These are phyloP conservation scores for Netta rufina DNA, from an alignment of 2,797 vertebrate genomes.

Conservation along the genomic window DNA sequence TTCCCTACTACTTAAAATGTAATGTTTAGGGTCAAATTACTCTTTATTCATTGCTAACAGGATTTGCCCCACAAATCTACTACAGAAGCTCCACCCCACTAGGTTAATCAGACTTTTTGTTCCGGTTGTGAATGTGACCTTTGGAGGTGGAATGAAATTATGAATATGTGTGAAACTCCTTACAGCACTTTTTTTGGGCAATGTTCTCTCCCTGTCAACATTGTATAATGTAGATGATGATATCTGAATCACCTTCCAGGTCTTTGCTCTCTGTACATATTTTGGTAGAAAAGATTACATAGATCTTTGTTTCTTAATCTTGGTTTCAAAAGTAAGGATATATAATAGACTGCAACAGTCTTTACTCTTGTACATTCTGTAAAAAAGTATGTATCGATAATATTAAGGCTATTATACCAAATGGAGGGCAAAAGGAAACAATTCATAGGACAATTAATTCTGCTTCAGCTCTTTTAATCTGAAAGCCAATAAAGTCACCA, in stretches of 20 bases:
- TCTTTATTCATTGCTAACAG: neutral
- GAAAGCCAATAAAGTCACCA: neutral
- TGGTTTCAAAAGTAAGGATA: neutral
- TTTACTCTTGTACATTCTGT: neutral
- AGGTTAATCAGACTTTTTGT: neutral
- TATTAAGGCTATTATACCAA: neutral
- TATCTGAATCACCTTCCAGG: neutral
- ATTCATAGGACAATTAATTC: neutral
- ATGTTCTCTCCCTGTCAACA: neutral
- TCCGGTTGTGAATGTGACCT: neutral
- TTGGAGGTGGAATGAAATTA: neutral
- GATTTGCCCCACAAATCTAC: neutral
- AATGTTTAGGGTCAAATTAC: neutral
- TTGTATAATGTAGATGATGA: fast-evolving
- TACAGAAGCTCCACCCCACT: neutral
- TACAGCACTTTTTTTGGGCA: neutral
- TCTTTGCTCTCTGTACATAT: neutral
- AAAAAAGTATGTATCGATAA: neutral
- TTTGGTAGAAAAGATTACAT: neutral
- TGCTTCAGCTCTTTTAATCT: neutral
- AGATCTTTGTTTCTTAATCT: neutral
- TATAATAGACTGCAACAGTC: neutral
- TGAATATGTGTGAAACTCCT: neutral
- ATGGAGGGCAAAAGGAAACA: neutral
- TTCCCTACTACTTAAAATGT: neutral